Evolutionary conservation across 2,888 invertebrate genomes (phyloP).

Genomic region (Cantharis flavilabris): DNA sequence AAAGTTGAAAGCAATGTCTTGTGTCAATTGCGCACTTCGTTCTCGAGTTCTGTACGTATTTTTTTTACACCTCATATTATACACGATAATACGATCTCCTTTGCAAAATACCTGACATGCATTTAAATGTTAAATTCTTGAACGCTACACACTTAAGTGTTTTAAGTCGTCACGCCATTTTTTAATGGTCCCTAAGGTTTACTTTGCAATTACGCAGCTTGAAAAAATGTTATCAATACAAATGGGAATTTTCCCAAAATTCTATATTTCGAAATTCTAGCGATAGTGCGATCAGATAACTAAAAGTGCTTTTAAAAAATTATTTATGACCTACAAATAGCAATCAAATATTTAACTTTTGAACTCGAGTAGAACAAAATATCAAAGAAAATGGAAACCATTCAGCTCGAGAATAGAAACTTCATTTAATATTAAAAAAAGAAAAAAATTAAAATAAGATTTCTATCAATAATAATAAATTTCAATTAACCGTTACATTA

Average conservation of each 20-base stretch:
- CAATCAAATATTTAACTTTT: background rate
- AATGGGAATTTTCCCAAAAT: background rate
- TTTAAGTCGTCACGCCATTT: background rate
- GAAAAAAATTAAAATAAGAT: background rate
- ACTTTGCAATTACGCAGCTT: background rate
- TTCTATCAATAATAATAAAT: background rate
- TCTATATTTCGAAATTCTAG: background rate
- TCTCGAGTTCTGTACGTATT: background rate
- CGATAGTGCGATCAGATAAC: background rate
- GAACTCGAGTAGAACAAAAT: background rate
- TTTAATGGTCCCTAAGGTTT: too few relatives aligned
- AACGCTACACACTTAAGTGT: background rate
- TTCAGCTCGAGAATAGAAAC: background rate
- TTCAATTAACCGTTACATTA: background rate
- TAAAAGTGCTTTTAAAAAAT: background rate
- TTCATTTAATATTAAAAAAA: background rate
- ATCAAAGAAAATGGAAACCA: background rate
- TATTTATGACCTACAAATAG: background rate
- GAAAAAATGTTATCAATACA: background rate
- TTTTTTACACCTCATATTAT: background rate
- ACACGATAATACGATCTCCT: background rate
- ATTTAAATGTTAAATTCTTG: background rate
- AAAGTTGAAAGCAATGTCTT: background rate
- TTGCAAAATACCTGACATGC: background rate
- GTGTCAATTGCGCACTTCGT: background rate